Evolutionary conservation across 2,888 invertebrate genomes (phyloP), one percentile per base, ranked within the genome.

Genomic region (Unio delphinus): DNA sequence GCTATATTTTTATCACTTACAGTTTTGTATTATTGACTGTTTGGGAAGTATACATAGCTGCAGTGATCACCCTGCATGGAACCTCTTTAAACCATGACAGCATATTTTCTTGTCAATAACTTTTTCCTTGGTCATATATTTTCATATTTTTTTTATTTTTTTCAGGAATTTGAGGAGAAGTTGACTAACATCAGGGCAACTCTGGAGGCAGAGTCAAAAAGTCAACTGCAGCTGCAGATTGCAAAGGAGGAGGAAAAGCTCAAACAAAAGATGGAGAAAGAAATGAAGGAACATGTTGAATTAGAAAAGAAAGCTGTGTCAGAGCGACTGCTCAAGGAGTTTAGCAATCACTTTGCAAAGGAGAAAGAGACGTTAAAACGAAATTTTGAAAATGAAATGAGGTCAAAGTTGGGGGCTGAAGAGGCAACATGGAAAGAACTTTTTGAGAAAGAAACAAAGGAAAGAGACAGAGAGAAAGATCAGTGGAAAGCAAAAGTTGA

Each of bases 401-500:
- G 76, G 58, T 75, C 74, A 66, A 60, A 73, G 11, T 74, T 74
- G 26, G 45, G 57, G n/a, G 61, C 70, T 7, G 79, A 79, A 74
- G 76, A 76, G 61, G 69, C 73, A 59, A 60, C 73, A 55, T 79
- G 76, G 79, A 55, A 67, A 69, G 68, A 69, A 45, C 70, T 72
- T 72, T 64, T 74, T 0, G 73, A 79, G 54, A 74, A 76, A 45
- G 73, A 76, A n/a, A 73, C 65, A 54, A 67, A 74, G 67, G 74
- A 76, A 57, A 58, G 78, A 15, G 70, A 70, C 59, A 69, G 73
- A 11, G 78, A 79, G 54, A 70, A 66, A 68, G 70, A 72, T 55
- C 72, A 76, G 57, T 80, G 78, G 76, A 75, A 68, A 59, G 55
- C 67, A 55, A 61, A 73, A 58, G 69, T 69, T 5, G 75, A 78